Conservation (phyloP, 2,113 vertebrate species). For the Catharus fuscescens region DNA sequence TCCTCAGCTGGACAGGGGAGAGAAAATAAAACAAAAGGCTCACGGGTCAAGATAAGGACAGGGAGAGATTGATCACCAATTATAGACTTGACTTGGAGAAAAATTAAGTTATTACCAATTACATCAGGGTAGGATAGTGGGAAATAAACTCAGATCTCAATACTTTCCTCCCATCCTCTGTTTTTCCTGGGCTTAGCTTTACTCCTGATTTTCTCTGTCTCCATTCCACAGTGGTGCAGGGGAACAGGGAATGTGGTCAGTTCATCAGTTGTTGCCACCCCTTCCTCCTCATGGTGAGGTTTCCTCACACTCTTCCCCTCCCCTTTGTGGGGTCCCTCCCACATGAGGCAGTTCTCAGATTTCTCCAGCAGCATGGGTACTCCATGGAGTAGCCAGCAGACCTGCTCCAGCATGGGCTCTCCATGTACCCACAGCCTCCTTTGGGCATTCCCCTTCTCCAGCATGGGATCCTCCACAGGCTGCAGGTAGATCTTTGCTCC, state of each 20-base stretch:
- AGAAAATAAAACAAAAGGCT: neutral
- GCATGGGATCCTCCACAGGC: neutral
- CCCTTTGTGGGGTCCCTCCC: neutral
- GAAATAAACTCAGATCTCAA: neutral
- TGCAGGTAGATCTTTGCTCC: neutral
- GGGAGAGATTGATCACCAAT: neutral
- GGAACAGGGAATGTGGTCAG: neutral
- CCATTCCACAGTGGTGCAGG: neutral
- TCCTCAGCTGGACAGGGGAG: neutral
- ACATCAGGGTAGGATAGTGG: neutral
- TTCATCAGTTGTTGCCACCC: neutral
- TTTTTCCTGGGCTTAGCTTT: neutral
- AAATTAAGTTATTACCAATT: neutral
- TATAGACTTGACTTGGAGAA: neutral
- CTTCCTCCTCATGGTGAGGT: neutral
- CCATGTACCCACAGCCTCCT: neutral
- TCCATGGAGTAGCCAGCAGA: neutral
- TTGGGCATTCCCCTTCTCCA: neutral
- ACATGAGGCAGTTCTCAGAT: neutral
- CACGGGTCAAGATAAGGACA: neutral
- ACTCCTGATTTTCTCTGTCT: neutral
- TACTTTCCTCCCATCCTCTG: neutral
- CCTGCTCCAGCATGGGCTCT: neutral
- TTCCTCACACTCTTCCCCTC: neutral
- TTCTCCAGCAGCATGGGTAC: neutral